Evolutionary conservation across 1,140 invertebrate genomes (phyloP).

Genomic region (Rhagoletis pomonella): DNA sequence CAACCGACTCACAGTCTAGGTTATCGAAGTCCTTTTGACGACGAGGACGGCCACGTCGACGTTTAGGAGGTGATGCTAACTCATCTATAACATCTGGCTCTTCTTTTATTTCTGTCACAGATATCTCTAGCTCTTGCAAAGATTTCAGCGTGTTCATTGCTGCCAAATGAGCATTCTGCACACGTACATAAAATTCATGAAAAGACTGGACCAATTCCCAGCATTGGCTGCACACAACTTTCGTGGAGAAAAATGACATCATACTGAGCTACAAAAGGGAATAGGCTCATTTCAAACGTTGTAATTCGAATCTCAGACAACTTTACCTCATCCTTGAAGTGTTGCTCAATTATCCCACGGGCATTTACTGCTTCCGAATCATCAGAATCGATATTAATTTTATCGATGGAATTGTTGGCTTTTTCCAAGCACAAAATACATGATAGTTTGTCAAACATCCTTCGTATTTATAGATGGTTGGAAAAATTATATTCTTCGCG

Average conservation of each 20-base stretch:
- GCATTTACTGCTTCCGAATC: not conserved
- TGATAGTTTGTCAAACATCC: slow-evolving; percentile 31
- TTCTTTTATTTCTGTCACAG: slow-evolving; percentile 11
- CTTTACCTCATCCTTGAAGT: slow-evolving; percentile 15
- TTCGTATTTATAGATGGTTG: not conserved
- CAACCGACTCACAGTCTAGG: not conserved
- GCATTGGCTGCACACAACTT: slow-evolving; percentile 20
- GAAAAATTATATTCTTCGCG: not conserved
- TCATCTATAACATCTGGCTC: slow-evolving; percentile 27
- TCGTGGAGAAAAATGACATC: not conserved
- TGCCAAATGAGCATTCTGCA: not conserved
- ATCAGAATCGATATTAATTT: slow-evolving; percentile 17
- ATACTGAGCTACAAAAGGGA: slow-evolving; percentile 11
- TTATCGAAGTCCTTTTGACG: not conserved
- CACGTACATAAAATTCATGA: slow-evolving; percentile 25
- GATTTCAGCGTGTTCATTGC: slow-evolving; percentile 18
- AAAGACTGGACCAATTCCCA: slow-evolving; percentile 17
- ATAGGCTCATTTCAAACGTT: too few species aligned
- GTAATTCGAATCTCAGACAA: not conserved
- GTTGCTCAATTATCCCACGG: not conserved
- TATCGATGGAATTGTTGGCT: too few species aligned
- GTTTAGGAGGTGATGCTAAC: not conserved
- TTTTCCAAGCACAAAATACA: slow-evolving; percentile 39
- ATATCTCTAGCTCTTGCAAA: slow-evolving; percentile 33
- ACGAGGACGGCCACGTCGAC: not conserved